phyloP scores from a whole-genome alignment of 2,797 vertebrate species.

The Thaleichthys pacificus region DNA sequence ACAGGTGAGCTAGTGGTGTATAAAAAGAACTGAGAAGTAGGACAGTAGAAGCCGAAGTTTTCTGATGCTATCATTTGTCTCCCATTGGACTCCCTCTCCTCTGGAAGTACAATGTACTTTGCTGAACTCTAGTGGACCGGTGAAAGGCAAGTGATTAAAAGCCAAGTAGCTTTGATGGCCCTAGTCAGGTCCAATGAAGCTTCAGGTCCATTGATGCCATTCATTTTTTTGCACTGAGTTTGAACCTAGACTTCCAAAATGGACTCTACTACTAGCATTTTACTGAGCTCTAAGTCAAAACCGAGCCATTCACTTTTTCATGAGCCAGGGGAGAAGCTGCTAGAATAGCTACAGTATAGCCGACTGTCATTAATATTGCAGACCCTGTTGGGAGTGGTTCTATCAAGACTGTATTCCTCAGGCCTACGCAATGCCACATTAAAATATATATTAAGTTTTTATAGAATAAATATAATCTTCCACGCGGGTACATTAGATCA shows the following conservation, averaged over 20 bases:
- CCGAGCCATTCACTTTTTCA: conserved; percentile 65
- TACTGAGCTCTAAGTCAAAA: conserved; percentile 49
- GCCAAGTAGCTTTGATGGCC: conserved; percentile 47
- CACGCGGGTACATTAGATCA: conserved; percentile 60
- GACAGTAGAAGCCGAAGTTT: neutral
- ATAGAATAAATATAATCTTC: conserved; percentile 65
- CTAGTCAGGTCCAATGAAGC: conserved; percentile 48
- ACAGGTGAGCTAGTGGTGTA: too few species aligned
- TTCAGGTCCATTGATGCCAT: conserved; percentile 37
- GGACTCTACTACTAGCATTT: conserved; percentile 50
- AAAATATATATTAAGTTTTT: conserved; percentile 70
- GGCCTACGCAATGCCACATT: conserved; percentile 48
- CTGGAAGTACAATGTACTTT: conserved; percentile 14
- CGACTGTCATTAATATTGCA: conserved; percentile 76
- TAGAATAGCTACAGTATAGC: conserved; percentile 38
- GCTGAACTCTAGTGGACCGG: conserved; percentile 43
- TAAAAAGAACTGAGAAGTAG: too few species aligned
- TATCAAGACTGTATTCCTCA: conserved; percentile 66
- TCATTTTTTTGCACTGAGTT: conserved; percentile 36
- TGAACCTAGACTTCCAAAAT: conserved; percentile 54
- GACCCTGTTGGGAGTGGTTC: conserved; percentile 59
- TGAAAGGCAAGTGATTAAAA: conserved; percentile 57
- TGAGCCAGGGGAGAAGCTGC: conserved; percentile 50
- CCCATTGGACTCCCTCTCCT: conserved; percentile 3
- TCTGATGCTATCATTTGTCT: neutral